Evolutionary conservation across 2,113 vertebrate genomes (phyloP).

Genomic region (Steatornis caripensis): DNA sequence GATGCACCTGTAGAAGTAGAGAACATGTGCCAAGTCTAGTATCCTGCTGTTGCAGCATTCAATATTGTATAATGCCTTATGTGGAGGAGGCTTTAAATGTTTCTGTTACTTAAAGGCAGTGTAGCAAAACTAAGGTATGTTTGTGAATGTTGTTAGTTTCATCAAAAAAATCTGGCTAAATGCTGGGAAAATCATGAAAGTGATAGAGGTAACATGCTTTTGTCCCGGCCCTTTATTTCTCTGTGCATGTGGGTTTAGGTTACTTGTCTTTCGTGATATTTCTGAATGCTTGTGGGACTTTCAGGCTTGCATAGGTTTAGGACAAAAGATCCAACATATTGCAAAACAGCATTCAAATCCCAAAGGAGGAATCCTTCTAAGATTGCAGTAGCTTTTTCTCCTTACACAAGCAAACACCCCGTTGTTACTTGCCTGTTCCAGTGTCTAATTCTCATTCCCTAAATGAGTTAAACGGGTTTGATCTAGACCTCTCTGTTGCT

Average conservation of each 20-base stretch:
- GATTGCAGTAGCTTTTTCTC: neutral
- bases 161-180: neutral
- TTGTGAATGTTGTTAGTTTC: neutral
- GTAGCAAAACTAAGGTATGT: neutral
- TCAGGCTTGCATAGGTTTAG: neutral
- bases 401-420: neutral
- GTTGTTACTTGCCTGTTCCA: neutral
- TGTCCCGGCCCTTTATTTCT: neutral
- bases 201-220: neutral
- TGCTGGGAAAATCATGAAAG: neutral
- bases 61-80: neutral
- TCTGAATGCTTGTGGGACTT: neutral
- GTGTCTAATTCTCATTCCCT: neutral
- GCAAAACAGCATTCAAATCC: neutral
- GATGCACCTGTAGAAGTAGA: neutral
- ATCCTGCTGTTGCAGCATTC: neutral
- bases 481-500: neutral
- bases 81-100: neutral
- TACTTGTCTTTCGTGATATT: neutral
- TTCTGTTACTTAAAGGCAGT: neutral
- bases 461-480: neutral
- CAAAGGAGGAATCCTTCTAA: neutral
- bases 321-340: neutral
- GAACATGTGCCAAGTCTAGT: neutral
- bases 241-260: neutral